Evolutionary conservation across 2,797 vertebrate genomes (phyloP).

Genomic region (Chromobotia macracanthus): DNA sequence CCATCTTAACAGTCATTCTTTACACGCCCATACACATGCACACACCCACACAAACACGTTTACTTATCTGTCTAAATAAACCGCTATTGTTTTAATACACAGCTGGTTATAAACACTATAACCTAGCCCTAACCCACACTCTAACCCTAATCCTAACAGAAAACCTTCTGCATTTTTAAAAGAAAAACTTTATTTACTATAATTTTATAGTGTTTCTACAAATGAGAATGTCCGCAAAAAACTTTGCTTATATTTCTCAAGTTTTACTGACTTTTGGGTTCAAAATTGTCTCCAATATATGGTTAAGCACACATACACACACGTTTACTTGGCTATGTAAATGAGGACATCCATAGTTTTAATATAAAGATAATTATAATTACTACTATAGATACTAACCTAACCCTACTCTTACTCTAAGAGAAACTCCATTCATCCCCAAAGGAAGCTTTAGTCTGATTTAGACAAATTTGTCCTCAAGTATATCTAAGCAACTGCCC

Average conservation of each 20-base stretch:
- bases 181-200: too few relatives aligned
- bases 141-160: too few relatives aligned
- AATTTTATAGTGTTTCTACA: too few relatives aligned
- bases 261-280: too few relatives aligned
- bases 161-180: too few relatives aligned
- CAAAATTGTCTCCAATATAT: too few relatives aligned
- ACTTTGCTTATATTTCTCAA: too few relatives aligned
- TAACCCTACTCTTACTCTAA: neutral
- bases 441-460: neutral
- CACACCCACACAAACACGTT: neutral
- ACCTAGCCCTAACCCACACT: too few relatives aligned
- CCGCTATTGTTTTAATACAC: too few relatives aligned
- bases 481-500: neutral
- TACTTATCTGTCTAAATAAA: neutral
- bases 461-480: slow-evolving; percentile 16
- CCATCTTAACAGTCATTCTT: neutral
- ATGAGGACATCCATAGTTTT: neutral
- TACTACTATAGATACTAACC: neutral
- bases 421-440: neutral
- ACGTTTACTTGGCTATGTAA: neutral
- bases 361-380: too few relatives aligned
- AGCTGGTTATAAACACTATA: too few relatives aligned
- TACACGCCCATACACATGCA: neutral
- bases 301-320: neutral
- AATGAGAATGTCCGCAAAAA: too few relatives aligned